Evolutionary conservation across 2,888 invertebrate species (phyloP), one percentile per base, ranked within the genome.

Genomic region (Hololepta plana): DNA sequence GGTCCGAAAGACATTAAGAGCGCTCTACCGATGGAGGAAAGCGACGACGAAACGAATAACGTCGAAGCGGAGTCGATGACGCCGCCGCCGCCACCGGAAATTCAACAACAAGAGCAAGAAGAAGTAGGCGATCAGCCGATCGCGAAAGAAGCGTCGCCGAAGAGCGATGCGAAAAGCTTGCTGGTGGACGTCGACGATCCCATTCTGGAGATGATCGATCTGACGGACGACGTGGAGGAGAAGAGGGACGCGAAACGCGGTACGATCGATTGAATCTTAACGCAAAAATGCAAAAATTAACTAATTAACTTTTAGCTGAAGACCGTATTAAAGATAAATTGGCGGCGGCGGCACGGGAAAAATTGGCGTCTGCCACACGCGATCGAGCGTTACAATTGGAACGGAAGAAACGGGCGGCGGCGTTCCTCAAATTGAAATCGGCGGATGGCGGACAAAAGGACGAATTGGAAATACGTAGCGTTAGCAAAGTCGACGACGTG

Each of bases 391-490:
- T 75, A 31, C 77, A 80, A 42, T 44, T 70, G 37, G 82, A 82
- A 46, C 56, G 88, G 1, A 74, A 82, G 38, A 68, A 71, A 13
- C 75, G 79, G 39, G 87, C 85, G 1, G 75, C 81, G 6, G 76
- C 79, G 45, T 87, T 90, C 51, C 26, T 17, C n/a, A n/a, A n/a
- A n/a, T n/a, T n/a, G n/a, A n/a, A n/a, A n/a, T n/a, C n/a, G n/a
- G n/a, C n/a, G n/a, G n/a, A n/a, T n/a, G n/a, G n/a, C n/a, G n/a
- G n/a, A n/a, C n/a, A n/a, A n/a, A n/a, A n/a, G n/a, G n/a, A n/a
- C n/a, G n/a, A n/a, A n/a, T n/a, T n/a, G n/a, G n/a, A n/a, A n/a
- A n/a, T n/a, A n/a, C n/a, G n/a, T n/a, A n/a, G n/a, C n/a, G n/a
- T n/a, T n/a, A n/a, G n/a, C n/a, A n/a, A n/a, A n/a, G n/a, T n/a